Evolutionary conservation across 1,140 invertebrate genomes (phyloP).

Genomic region (Belonocnema kinseyi): DNA sequence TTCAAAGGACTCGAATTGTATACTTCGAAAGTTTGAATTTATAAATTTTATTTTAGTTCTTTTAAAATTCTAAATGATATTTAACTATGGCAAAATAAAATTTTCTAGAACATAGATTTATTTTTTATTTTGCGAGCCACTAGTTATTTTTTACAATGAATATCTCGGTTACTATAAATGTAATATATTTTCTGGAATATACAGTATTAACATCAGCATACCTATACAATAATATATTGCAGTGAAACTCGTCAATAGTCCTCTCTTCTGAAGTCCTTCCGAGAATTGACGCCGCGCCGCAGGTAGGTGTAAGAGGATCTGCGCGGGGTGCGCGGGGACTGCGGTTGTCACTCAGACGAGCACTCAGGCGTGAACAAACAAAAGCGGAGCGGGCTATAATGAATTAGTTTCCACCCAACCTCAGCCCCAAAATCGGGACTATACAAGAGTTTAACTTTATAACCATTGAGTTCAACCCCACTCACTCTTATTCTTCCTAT

Average conservation of each 20-base stretch:
- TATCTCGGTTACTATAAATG: neutral
- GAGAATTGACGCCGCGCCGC: no score
- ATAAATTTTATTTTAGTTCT: neutral
- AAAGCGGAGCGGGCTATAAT: no score
- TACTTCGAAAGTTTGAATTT: neutral
- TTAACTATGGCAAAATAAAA: neutral
- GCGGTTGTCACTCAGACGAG: no score
- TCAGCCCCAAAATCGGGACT: no score
- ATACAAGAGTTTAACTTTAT: neutral
- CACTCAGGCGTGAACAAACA: no score
- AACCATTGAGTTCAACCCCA: neutral
- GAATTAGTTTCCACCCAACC: no score
- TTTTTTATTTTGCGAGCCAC: neutral
- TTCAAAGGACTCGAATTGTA: neutral
- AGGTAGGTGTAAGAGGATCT: no score
- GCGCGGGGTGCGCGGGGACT: no score
- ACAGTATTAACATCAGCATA: neutral
- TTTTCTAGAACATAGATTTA: neutral
- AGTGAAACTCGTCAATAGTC: no score
- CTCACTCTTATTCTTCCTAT: slow-evolving; percentile 10
- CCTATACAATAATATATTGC: no score
- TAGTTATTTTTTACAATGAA: neutral
- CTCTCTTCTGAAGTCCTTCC: no score
- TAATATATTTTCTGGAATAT: slow-evolving; percentile 6
- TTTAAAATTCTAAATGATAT: neutral